Conservation (phyloP, 2,113 vertebrate species). For the Blennius ocellaris region DNA sequence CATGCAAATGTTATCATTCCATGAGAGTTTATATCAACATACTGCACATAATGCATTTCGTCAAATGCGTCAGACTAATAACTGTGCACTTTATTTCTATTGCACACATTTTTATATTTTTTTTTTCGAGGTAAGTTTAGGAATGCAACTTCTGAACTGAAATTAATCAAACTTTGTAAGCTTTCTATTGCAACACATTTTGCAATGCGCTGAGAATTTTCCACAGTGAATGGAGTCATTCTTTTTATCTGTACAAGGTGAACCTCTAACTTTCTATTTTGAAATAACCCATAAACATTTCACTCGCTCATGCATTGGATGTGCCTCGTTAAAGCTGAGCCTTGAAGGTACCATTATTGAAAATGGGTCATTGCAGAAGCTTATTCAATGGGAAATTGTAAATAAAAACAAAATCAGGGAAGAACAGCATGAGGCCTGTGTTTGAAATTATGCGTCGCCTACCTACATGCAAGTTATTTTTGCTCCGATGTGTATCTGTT, state of each 20-base stretch:
- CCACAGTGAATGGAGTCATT: background rate
- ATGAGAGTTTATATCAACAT: no score
- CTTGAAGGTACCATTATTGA: no score
- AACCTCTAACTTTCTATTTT: background rate
- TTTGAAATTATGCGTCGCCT: conserved; percentile 4
- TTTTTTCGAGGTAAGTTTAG: background rate
- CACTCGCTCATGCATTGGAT: background rate
- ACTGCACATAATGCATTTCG: background rate
- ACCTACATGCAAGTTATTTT: background rate
- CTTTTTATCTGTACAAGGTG: background rate
- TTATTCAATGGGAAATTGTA: background rate
- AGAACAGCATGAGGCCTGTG: background rate
- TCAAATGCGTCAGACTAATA: background rate
- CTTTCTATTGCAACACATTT: background rate
- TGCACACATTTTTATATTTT: no score
- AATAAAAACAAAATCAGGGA: background rate
- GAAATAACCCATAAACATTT: background rate
- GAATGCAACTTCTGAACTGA: background rate
- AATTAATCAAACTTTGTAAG: background rate
- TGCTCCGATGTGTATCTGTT: background rate
- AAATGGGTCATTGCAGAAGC: conserved; percentile 2
- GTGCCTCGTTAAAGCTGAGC: no score
- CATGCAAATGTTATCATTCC: no score
- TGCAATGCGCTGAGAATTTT: background rate
- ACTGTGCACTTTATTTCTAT: background rate